Percentiles rank a stretch among this genome's conserved stretches.
phyloP scores from a whole-genome alignment of 2,888 invertebrate genomes.

The Cephonodes hylas region DNA sequence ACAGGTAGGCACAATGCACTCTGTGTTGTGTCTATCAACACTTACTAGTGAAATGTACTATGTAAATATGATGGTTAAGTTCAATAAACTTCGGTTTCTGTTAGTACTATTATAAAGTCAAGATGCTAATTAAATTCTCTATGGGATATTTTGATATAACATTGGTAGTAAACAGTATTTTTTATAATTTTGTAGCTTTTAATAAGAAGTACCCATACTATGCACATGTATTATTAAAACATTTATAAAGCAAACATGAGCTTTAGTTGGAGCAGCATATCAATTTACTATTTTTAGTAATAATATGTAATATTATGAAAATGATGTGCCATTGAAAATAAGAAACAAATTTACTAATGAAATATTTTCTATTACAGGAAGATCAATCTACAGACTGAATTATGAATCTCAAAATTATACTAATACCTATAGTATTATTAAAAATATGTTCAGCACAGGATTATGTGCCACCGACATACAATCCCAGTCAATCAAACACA shows the following conservation, averaged over 20 bases:
- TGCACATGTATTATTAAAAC: too few species aligned
- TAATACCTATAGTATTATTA: constrained; percentile 44
- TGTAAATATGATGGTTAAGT: neutral
- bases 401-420: constrained; percentile 65
- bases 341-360: neutral
- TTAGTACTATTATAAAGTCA: too few species aligned
- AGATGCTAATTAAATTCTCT: too few species aligned
- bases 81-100: too few species aligned
- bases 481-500: constrained; percentile 56
- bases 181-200: too few species aligned
- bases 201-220: too few species aligned
- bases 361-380: constrained; percentile 47
- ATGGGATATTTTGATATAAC: neutral
- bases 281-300: neutral
- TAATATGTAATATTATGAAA: too few species aligned
- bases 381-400: constrained; percentile 55
- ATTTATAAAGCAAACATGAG: too few species aligned
- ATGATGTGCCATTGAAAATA: neutral
- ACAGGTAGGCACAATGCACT: neutral
- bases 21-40: neutral
- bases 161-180: too few species aligned
- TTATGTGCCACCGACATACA: constrained; percentile 61
- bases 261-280: neutral
- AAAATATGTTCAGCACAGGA: constrained; percentile 59
- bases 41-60: neutral